These are phyloP conservation scores for Drosophila imparisetae DNA, from an alignment of 2,888 invertebrate genomes.

Conservation along the genomic window DNA sequence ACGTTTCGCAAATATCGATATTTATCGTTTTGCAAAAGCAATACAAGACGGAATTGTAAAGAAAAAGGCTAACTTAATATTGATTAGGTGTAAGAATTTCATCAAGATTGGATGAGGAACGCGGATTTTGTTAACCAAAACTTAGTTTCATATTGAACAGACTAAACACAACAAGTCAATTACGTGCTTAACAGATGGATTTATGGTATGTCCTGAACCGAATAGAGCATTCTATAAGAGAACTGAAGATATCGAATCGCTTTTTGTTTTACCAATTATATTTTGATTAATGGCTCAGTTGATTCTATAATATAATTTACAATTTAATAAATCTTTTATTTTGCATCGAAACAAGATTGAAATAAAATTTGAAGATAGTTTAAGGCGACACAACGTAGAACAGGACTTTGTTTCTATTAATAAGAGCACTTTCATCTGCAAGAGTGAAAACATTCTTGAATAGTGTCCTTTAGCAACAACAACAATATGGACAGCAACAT, in stretches of 20 bases:
- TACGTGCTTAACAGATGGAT: too few species aligned
- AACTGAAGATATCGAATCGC: neutral
- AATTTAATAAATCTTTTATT: neutral
- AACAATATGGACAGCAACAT: conserved; percentile 21
- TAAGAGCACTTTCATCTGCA: neutral
- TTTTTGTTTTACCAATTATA: neutral
- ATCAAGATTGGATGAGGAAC: neutral
- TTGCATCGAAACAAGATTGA: neutral
- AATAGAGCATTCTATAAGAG: neutral
- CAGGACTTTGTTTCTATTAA: neutral
- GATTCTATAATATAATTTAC: neutral
- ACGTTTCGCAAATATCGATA: neutral
- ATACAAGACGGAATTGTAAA: neutral
- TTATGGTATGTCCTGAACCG: neutral
- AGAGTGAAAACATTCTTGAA: neutral
- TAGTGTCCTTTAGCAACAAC: conserved; percentile 5
- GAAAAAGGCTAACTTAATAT: neutral
- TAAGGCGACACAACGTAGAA: neutral
- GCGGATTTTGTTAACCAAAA: neutral
- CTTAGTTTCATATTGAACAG: neutral
- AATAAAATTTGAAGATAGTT: neutral
- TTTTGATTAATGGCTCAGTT: neutral
- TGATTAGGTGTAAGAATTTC: neutral
- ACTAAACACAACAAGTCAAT: too few species aligned
- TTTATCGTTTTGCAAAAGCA: neutral